phyloP scores from a whole-genome alignment of 2,113 vertebrate species.

The Lycocorax pyrrhopterus region DNA sequence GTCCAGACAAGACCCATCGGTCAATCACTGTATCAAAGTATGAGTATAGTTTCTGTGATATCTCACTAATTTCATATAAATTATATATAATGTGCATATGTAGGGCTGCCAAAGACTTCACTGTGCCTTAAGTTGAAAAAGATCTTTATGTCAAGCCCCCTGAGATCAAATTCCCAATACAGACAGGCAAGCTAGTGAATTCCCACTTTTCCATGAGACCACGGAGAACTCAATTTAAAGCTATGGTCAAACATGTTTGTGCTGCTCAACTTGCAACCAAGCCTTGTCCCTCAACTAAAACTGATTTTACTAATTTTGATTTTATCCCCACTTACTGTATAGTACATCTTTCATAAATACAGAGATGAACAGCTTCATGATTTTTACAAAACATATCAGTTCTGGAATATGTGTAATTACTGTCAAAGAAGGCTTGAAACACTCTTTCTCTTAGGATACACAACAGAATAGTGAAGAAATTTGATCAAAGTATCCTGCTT shows the following conservation, averaged over 20 bases:
- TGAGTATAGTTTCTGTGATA: background rate
- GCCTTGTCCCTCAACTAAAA: background rate
- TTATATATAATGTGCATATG: background rate
- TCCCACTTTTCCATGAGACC: background rate
- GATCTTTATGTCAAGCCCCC: background rate
- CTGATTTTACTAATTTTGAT: background rate
- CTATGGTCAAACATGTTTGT: background rate
- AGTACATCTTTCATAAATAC: background rate
- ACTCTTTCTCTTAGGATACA: background rate
- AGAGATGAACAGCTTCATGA: background rate
- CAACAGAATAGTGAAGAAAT: background rate
- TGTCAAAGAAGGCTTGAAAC: background rate
- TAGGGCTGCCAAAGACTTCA: background rate
- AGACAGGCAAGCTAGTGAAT: background rate
- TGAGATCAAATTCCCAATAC: background rate
- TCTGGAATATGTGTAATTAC: background rate
- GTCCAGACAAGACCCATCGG: background rate
- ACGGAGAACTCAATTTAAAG: background rate
- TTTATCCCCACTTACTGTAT: background rate
- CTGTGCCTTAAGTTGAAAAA: background rate
- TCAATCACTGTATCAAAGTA: background rate
- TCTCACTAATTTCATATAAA: background rate
- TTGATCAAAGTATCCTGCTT: background rate
- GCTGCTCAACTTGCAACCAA: background rate
- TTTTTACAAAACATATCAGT: background rate